A percentile compares a stretch with the other conserved stretches of the same genome.
phyloP scores from a whole-genome alignment of 1,140 invertebrate genomes.

The Bombus sibiricus region DNA sequence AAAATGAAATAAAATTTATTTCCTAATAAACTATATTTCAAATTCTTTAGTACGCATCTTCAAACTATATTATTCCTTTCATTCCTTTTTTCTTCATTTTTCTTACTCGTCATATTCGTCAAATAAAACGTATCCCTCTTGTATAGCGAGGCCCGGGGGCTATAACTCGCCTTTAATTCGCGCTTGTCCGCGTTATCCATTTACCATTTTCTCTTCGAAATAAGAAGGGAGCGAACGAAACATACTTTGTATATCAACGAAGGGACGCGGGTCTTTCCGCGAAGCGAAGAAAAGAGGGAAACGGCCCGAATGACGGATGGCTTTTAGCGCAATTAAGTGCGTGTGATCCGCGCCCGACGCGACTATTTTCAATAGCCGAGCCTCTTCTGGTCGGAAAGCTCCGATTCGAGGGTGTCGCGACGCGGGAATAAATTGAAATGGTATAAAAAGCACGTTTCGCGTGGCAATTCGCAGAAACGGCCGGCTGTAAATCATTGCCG shows the following conservation, averaged over 20 bases:
- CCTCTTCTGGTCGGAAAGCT: background rate
- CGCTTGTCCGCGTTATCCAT: background rate
- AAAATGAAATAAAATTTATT: too few relatives aligned
- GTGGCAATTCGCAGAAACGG: conserved; percentile 35
- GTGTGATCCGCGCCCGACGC: background rate
- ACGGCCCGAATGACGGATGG: background rate
- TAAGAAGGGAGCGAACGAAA: background rate
- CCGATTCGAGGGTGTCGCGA: conserved; percentile 30
- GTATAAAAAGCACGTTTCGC: conserved; percentile 24
- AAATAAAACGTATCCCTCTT: too few relatives aligned
- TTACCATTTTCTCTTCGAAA: background rate
- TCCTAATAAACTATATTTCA: too few relatives aligned
- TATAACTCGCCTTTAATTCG: too few relatives aligned
- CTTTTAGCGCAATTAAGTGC: conserved; percentile 30
- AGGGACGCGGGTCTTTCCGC: background rate
- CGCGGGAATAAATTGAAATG: conserved; percentile 34
- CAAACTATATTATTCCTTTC: too few relatives aligned
- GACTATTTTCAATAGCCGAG: too few relatives aligned
- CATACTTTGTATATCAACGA: background rate
- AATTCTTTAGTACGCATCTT: too few relatives aligned
- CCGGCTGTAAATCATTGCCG: conserved; percentile 49
- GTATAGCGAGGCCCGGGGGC: too few relatives aligned
- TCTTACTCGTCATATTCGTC: too few relatives aligned
- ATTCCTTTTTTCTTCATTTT: too few relatives aligned
- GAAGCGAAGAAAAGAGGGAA: background rate